Evolutionary conservation across 2,113 vertebrate genomes (phyloP).

Genomic region (Vimba vimba): DNA sequence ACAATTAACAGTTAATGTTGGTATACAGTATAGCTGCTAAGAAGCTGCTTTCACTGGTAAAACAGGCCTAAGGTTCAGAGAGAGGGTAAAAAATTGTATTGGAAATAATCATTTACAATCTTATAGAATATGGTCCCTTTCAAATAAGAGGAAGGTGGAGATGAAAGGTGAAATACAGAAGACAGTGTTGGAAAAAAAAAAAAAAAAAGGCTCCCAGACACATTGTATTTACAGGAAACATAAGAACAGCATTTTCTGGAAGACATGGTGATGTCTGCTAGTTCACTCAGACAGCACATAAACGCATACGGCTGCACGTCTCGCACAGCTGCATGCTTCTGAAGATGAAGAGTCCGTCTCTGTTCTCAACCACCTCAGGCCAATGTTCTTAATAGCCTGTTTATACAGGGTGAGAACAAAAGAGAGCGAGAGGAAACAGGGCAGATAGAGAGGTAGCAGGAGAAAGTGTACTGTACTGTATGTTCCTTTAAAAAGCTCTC

Average conservation of each 20-base stretch:
- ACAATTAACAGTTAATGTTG: neutral
- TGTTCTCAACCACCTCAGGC: slow-evolving; percentile 20
- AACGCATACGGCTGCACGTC: neutral
- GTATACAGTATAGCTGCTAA: neutral
- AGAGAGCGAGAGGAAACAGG: neutral
- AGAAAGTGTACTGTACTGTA: neutral
- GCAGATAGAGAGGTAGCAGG: slow-evolving; percentile 1
- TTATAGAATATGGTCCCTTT: neutral
- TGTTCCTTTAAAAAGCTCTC: neutral
- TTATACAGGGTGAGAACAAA: slow-evolving; percentile 4
- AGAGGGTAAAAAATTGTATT: neutral
- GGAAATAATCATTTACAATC: neutral
- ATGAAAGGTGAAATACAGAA: neutral
- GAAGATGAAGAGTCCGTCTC: slow-evolving; percentile 24
- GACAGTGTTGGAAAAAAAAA: neutral
- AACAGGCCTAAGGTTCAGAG: neutral
- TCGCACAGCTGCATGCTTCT: slow-evolving; percentile 15
- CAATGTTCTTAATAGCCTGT: slow-evolving; percentile 26
- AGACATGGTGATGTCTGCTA: slow-evolving; percentile 3
- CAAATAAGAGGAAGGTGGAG: neutral
- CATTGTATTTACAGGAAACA: neutral
- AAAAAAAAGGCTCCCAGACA: slow-evolving; percentile 2
- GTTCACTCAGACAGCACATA: slow-evolving; percentile 21
- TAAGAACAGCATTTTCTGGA: slow-evolving; percentile 1
- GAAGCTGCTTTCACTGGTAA: neutral